phyloP scores from a whole-genome alignment of 2,888 invertebrate species.

The Tetranychus piercei region DNA sequence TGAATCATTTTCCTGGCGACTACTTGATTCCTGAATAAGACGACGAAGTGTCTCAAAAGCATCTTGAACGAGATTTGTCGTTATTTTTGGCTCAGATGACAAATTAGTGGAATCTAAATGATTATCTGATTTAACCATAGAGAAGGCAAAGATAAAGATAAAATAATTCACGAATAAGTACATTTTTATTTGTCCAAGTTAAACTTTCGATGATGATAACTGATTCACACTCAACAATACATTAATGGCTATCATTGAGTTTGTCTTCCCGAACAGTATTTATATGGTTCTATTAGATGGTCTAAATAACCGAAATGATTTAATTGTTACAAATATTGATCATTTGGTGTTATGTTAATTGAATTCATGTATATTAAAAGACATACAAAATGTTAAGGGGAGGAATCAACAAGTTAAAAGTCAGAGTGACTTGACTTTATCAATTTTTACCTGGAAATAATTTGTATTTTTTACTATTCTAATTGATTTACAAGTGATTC shows the following conservation, averaged over 20 bases:
- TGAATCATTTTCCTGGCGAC: background rate
- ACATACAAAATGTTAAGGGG: background rate
- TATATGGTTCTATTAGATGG: too few species aligned
- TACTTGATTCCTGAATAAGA: background rate
- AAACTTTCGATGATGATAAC: too few species aligned
- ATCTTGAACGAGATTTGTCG: background rate
- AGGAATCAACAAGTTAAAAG: background rate
- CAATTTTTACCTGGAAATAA: too few species aligned
- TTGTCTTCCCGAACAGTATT: too few species aligned
- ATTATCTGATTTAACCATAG: background rate
- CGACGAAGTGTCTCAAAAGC: slow-evolving; percentile 6
- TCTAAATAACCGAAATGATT: too few species aligned
- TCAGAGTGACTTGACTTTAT: background rate
- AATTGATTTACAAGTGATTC: background rate
- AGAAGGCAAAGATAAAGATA: background rate
- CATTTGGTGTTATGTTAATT: too few species aligned
- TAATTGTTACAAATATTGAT: too few species aligned
- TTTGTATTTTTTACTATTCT: too few species aligned
- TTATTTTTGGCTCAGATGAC: background rate
- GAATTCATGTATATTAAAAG: too few species aligned
- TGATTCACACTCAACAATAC: too few species aligned
- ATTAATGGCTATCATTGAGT: too few species aligned
- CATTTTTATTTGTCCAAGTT: background rate
- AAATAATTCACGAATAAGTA: background rate
- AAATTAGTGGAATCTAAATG: background rate